Conservation (phyloP, 2,797 vertebrate species). For the Cryptoprocta ferox region DNA sequence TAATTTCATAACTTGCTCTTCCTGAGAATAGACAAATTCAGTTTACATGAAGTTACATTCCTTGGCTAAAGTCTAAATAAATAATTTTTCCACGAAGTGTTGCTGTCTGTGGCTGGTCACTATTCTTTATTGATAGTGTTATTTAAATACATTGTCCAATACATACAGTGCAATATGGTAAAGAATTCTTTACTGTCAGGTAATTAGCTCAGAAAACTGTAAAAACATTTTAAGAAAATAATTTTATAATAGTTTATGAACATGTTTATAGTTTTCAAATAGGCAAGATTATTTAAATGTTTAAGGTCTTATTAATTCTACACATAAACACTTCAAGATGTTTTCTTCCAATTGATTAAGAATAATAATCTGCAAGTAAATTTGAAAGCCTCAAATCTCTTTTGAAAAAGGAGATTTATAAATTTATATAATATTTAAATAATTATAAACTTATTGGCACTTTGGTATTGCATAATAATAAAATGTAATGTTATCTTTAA, state of each 20-base stretch:
- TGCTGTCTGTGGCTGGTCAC: not conserved
- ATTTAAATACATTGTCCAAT: constrained; percentile 24
- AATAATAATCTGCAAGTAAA: constrained; percentile 39
- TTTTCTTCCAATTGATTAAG: constrained; percentile 50
- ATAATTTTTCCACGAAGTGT: not conserved
- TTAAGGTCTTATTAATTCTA: constrained; percentile 43
- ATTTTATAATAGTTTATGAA: constrained; percentile 40
- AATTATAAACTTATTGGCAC: constrained; percentile 26
- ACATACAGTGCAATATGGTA: not conserved
- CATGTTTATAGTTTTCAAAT: constrained; percentile 50
- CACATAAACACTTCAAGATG: not conserved
- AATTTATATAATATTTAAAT: constrained; percentile 53
- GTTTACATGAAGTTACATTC: constrained; percentile 29
- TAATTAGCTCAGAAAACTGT: constrained; percentile 38
- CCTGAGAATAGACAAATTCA: not conserved
- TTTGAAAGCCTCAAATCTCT: constrained; percentile 46
- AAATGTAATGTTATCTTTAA: not conserved
- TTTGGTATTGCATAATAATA: not conserved
- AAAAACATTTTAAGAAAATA: constrained; percentile 56
- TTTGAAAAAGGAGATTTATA: constrained; percentile 19
- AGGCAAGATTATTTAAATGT: constrained; percentile 63
- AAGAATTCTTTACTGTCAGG: constrained; percentile 21
- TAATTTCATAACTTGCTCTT: constrained; percentile 37
- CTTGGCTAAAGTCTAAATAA: constrained; percentile 50
- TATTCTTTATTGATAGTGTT: not conserved